Conservation (phyloP, 1,140 invertebrate species). For the Neuroterus valhalla region DNA sequence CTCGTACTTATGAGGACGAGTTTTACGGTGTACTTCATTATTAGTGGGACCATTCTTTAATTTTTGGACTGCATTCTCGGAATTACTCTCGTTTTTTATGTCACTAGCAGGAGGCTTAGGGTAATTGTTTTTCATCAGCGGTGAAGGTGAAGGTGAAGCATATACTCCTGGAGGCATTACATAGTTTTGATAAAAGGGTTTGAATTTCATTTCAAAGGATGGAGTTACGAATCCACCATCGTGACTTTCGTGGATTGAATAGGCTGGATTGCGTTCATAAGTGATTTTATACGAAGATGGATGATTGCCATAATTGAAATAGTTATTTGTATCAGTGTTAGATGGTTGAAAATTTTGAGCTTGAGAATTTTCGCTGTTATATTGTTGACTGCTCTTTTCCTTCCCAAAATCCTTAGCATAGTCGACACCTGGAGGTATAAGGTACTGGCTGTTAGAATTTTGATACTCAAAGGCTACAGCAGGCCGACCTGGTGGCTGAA, state of each 20-base stretch:
- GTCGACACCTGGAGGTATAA: constrained; percentile 49
- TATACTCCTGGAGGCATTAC: constrained; percentile 51
- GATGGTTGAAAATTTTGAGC: constrained; percentile 42
- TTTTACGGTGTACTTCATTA: constrained; percentile 66
- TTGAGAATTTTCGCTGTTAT: constrained; percentile 44
- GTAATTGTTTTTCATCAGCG: constrained; percentile 65
- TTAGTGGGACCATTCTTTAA: too few relatives aligned
- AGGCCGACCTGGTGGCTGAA: constrained; percentile 50
- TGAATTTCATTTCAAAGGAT: constrained; percentile 59
- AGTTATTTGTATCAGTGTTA: constrained; percentile 58
- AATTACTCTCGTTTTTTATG: background rate
- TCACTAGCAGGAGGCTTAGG: background rate
- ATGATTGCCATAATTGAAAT: constrained; percentile 65
- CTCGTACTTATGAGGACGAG: constrained; percentile 63
- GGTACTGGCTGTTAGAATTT: constrained; percentile 53
- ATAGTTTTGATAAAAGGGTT: constrained; percentile 61
- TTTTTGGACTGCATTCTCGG: background rate
- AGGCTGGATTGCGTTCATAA: constrained; percentile 65
- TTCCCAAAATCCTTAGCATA: constrained; percentile 45
- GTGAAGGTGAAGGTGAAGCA: constrained; percentile 47
- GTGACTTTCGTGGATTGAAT: constrained; percentile 68
- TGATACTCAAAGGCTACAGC: constrained; percentile 59
- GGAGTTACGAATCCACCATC: constrained; percentile 67
- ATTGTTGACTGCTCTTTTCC: constrained; percentile 42
- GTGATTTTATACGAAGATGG: constrained; percentile 57